phyloP scores from a whole-genome alignment of 2,797 vertebrate genomes.

The Siniperca obscura region DNA sequence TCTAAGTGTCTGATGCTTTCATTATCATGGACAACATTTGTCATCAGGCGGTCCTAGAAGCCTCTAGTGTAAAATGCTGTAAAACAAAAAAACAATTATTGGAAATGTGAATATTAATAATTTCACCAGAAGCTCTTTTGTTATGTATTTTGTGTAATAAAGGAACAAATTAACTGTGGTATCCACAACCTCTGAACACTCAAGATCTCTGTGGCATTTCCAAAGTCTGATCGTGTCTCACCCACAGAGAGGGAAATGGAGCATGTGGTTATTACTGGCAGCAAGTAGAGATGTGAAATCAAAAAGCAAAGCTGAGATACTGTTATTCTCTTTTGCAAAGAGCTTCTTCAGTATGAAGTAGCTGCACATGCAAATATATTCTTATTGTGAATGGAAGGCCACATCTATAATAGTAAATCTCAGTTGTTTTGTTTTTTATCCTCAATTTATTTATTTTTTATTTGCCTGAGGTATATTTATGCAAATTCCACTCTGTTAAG shows the following conservation, averaged over 20 bases:
- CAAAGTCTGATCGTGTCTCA: constrained; percentile 47
- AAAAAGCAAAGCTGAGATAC: constrained; percentile 37
- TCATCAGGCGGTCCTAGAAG: neutral
- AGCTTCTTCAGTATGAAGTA: constrained; percentile 4
- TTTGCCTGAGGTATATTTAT: neutral
- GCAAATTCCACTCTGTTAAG: neutral
- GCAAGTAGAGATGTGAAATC: constrained; percentile 39
- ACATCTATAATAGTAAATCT: neutral
- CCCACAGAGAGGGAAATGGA: constrained; percentile 67
- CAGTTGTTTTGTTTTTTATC: neutral
- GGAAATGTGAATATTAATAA: constrained; percentile 44
- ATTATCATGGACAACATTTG: constrained; percentile 11
- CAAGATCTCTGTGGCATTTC: constrained; percentile 46
- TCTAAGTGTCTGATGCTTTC: neutral
- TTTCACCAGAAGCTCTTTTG: constrained; percentile 37
- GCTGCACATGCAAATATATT: neutral
- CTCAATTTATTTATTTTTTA: neutral
- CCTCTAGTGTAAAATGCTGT: neutral
- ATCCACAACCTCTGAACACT: constrained; percentile 30
- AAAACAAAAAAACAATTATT: constrained; percentile 28
- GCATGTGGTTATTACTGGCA: constrained; percentile 64
- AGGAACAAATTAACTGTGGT: constrained; percentile 50
- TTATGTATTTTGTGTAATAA: constrained; percentile 58
- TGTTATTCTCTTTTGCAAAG: constrained; percentile 21
- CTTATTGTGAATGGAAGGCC: neutral